Evolutionary conservation across 2,113 vertebrate genomes (phyloP), one percentile per base, ranked within the genome.

Genomic region (Xenopus laevis): DNA sequence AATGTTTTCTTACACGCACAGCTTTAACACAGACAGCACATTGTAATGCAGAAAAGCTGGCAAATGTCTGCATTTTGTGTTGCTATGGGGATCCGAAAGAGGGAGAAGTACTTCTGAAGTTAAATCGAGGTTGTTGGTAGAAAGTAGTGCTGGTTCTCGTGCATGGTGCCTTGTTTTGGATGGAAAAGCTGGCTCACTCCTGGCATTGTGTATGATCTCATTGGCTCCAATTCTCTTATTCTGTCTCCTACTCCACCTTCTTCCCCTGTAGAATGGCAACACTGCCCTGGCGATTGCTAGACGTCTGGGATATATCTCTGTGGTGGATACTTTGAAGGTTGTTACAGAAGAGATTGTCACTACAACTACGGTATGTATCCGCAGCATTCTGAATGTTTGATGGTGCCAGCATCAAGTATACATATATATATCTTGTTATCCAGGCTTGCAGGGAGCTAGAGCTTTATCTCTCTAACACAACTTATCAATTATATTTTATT

Each of bases 281-380:
- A 99, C 97, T 0, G 97, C 97, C 81, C 86, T 99, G 82, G 95
- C 97, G 1, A 99, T 99, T 20, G 97, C 97, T 27, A 92, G 93
- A 77, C 92, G 97, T 5, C 91, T 99, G 83, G 97, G 97, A 78
- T 99, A 99, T 78, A 98, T 98, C 87, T 99, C 97, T 0, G 97
- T 99, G 81, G 97, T 99, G 21, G 96, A 99, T 81, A 99, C 97
- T 0, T 89, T 99, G 81, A 99, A 98, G 88, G 94, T 98, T 40
- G 92, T 99, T 60, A 98, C 96, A 0, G 96, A 98, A 86, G 97
- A 99, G 83, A 88, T 96, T 68, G 93, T 95, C 79, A 99, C 94
- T 50, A 97, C 95, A 21, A 97, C 96, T 79, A 98, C 95, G 58
- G 96, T 98, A 86, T 91, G 91, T 89, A 77, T 58, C 44, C 0